A percentile compares a stretch with the other conserved stretches of the same genome.
Evolutionary conservation across 1,140 invertebrate species (phyloP).

Genomic region (Pachypsylla venusta): DNA sequence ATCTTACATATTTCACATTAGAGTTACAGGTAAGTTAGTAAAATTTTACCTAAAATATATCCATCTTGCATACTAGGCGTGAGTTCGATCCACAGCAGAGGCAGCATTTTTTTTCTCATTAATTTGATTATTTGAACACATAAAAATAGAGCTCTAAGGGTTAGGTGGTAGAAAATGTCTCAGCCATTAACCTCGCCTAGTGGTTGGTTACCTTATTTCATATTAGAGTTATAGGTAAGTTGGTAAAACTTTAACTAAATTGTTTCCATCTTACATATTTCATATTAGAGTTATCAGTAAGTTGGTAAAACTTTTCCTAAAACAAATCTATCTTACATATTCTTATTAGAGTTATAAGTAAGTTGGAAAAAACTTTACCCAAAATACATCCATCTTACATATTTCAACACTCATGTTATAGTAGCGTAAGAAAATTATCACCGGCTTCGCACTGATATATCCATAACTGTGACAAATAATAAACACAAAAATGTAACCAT

Average conservation of each 20-base stretch:
- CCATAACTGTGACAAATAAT: too few species aligned
- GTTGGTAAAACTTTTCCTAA: slow-evolving; percentile 26
- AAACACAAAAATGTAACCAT: too few species aligned
- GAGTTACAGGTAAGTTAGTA: slow-evolving; percentile 58
- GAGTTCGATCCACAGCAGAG: background rate
- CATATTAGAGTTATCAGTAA: slow-evolving; percentile 78
- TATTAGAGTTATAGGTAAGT: slow-evolving; percentile 67
- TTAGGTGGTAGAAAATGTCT: too few species aligned
- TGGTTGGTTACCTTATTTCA: too few species aligned
- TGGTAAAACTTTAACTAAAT: background rate
- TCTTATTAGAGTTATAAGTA: slow-evolving; percentile 77
- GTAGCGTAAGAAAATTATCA: background rate
- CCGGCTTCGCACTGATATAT: too few species aligned
- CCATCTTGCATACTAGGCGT: background rate
- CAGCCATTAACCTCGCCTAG: too few species aligned
- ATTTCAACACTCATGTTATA: slow-evolving; percentile 48
- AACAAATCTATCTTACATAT: slow-evolving; percentile 29
- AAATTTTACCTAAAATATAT: background rate
- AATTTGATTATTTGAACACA: too few species aligned
- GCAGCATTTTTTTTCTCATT: too few species aligned
- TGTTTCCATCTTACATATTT: slow-evolving; percentile 62
- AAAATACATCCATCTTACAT: slow-evolving; percentile 47
- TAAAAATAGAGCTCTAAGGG: too few species aligned
- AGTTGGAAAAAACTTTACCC: slow-evolving; percentile 29
- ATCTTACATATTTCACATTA: slow-evolving; percentile 84